Percentiles rank a stretch among this genome's conserved stretches.
Conservation (phyloP, 2,113 vertebrate genomes). For the Dasyprocta punctata region DNA sequence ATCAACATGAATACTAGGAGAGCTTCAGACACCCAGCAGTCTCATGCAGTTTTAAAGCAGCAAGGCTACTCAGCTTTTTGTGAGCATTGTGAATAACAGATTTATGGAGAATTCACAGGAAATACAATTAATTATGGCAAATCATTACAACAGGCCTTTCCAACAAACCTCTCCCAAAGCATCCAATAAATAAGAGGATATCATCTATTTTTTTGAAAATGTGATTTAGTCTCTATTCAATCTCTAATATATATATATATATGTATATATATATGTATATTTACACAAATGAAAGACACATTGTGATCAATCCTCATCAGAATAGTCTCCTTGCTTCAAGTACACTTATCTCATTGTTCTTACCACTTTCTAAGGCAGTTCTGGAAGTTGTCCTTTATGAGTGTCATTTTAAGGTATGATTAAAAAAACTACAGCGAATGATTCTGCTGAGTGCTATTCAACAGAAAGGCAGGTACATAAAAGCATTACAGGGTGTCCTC, state of each 20-base stretch:
- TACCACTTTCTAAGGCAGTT: not conserved
- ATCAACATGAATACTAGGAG: rapidly evolving
- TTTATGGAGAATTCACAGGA: not conserved
- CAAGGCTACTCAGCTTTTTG: rapidly evolving
- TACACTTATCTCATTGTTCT: not conserved
- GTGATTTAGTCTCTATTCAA: not conserved
- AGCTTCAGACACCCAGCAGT: not conserved
- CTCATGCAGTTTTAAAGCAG: not conserved
- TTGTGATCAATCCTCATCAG: not conserved
- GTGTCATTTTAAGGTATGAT: not conserved
- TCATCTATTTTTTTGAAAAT: not conserved
- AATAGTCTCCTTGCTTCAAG: not conserved
- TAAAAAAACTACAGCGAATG: not conserved
- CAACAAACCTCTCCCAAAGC: not conserved
- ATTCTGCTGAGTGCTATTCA: not conserved
- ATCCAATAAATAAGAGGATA: not conserved
- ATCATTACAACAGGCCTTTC: not conserved
- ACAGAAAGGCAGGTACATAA: not conserved
- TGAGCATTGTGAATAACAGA: not conserved
- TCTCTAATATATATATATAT: rapidly evolving
- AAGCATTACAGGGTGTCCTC: not conserved
- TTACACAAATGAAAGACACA: no score
- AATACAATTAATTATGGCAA: not conserved
- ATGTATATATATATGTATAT: no score
- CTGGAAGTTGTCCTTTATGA: not conserved